A percentile compares a stretch with the other conserved stretches of the same genome.
phyloP scores from a whole-genome alignment of 2,888 invertebrate genomes.

The Camponotus fellah region DNA sequence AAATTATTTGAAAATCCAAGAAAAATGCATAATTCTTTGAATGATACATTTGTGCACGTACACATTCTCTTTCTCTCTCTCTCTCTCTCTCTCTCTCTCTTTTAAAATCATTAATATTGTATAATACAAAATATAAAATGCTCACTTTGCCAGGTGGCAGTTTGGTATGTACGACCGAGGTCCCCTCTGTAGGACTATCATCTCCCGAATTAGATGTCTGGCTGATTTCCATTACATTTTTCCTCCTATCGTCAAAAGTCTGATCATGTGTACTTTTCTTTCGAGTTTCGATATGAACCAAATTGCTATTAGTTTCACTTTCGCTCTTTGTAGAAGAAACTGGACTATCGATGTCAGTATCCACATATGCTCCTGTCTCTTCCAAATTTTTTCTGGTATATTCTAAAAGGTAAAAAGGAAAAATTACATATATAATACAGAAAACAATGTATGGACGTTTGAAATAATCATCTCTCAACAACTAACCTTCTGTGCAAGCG shows the following conservation, averaged over 20 bases:
- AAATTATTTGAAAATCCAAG: not conserved
- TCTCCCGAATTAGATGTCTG: conserved; percentile 87
- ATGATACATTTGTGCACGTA: not conserved
- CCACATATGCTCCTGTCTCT: conserved; percentile 65
- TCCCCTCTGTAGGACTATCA: conserved; percentile 88
- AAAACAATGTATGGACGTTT: not conserved
- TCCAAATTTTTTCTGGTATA: conserved; percentile 71
- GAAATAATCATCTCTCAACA: not conserved
- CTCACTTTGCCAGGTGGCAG: conserved; percentile 91
- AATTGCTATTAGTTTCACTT: conserved; percentile 56
- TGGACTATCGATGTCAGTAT: conserved; percentile 71
- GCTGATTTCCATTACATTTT: conserved; percentile 80
- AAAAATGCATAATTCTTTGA: not conserved
- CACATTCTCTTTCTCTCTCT: not conserved
- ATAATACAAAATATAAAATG: not conserved
- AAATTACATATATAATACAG: not conserved
- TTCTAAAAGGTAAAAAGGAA: conserved; percentile 47
- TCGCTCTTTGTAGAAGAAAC: conserved; percentile 72
- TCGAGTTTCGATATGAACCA: conserved; percentile 44
- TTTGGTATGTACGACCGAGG: conserved; percentile 89
- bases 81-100: not conserved
- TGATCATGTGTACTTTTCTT: conserved; percentile 64
- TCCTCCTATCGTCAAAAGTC: conserved; percentile 68
- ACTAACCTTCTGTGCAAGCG: conserved; percentile 71
- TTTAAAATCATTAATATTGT: not conserved